Evolutionary conservation across 2,113 vertebrate species (phyloP).

Genomic region (Equus quagga): DNA sequence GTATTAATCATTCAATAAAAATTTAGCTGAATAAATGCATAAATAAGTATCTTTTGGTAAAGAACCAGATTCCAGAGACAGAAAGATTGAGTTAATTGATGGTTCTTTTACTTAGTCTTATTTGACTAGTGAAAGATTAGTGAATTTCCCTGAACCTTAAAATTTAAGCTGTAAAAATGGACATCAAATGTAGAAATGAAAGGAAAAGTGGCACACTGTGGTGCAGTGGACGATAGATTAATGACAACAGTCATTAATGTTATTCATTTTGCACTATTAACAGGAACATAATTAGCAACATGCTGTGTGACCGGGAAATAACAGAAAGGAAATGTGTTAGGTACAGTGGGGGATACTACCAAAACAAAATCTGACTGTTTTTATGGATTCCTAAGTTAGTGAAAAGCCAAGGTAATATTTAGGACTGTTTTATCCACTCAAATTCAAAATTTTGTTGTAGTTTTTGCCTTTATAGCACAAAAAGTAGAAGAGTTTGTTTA

Average conservation of each 20-base stretch:
- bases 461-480: background rate
- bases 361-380: background rate
- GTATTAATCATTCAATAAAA: background rate
- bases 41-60: background rate
- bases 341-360: background rate
- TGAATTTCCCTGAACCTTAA: background rate
- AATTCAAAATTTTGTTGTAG: background rate
- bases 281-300: background rate
- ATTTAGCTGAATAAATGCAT: background rate
- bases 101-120: background rate
- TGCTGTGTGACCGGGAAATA: background rate
- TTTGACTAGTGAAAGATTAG: background rate
- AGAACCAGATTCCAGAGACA: background rate
- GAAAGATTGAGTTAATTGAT: background rate
- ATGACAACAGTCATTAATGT: background rate
- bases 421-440: background rate
- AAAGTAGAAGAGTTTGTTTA: background rate
- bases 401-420: background rate
- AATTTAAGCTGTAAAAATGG: background rate
- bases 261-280: background rate
- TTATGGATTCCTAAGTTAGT: background rate
- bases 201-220: fast-evolving
- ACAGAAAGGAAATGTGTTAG: background rate
- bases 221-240: background rate
- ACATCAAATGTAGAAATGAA: background rate